Evolutionary conservation across 2,797 vertebrate species (phyloP).

Genomic region (Eurystomus glaucurus): DNA sequence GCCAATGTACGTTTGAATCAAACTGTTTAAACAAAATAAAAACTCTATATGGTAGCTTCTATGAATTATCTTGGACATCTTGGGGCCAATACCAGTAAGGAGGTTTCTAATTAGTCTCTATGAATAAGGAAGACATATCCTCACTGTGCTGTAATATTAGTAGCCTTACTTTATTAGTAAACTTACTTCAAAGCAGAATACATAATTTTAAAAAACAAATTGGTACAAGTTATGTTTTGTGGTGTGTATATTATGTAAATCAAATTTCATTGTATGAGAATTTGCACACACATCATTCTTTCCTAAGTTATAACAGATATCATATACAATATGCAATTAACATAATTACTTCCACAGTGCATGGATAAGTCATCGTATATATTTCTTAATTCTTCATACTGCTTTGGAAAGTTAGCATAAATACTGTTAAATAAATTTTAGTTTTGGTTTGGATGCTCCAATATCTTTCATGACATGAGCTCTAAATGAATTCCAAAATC

Average conservation of each 20-base stretch:
- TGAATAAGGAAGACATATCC: background rate
- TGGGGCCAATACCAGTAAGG: background rate
- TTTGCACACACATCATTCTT: background rate
- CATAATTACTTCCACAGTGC: background rate
- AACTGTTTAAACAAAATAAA: background rate
- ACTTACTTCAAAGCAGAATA: background rate
- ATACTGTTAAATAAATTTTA: slow-evolving; percentile 6
- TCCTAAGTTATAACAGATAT: background rate
- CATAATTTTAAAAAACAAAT: background rate
- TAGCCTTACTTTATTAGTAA: background rate
- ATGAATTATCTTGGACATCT: background rate
- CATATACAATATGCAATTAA: slow-evolving; percentile 21
- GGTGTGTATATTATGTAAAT: background rate
- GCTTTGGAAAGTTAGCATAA: slow-evolving; percentile 24
- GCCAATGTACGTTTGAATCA: background rate
- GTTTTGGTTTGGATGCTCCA: slow-evolving; percentile 16
- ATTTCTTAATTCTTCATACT: slow-evolving; percentile 42
- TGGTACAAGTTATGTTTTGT: background rate
- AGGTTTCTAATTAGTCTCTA: background rate
- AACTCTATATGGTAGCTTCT: background rate
- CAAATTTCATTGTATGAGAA: background rate
- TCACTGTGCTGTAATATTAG: background rate
- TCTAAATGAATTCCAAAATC: slow-evolving; percentile 29
- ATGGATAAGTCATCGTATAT: slow-evolving; percentile 1
- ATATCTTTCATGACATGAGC: slow-evolving; percentile 16